Percentiles rank a stretch among this genome's conserved stretches.
phyloP scores from a whole-genome alignment of 2,113 vertebrate genomes.

The Promerops cafer region DNA sequence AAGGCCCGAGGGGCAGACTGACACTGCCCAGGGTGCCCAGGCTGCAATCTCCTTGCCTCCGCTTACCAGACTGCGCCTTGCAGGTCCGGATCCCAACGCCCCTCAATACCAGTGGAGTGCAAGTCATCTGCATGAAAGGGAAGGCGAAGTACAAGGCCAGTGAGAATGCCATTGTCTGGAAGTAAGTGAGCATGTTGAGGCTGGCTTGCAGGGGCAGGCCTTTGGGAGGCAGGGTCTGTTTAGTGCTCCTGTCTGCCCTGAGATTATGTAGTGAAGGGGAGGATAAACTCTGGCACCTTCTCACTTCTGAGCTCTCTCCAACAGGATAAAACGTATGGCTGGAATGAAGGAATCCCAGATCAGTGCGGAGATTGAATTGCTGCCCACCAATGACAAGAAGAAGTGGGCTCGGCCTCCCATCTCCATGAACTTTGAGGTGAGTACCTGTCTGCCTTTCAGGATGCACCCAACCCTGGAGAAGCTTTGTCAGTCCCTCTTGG shows the following conservation, averaged over 20 bases:
- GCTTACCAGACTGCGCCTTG: constrained; percentile 3
- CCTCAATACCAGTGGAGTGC: constrained; percentile 96
- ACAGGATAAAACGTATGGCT: constrained; percentile 98
- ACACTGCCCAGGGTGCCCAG: not conserved
- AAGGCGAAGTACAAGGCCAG: constrained; percentile 99
- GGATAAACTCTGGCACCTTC: not conserved
- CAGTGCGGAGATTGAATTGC: constrained; percentile 96
- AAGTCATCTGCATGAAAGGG: constrained; percentile 99
- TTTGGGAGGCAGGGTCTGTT: not conserved
- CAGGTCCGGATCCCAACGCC: constrained; percentile 97
- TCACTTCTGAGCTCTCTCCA: not conserved
- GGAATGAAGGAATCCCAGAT: constrained; percentile 99
- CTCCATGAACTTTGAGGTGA: constrained; percentile 99
- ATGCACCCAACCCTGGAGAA: not conserved
- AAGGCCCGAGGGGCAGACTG: not conserved
- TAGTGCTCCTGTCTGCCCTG: not conserved
- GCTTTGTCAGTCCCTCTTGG: not conserved
- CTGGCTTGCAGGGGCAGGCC: not conserved
- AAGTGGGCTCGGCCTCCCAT: constrained; percentile 99
- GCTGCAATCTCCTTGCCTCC: not conserved
- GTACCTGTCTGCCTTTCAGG: not conserved
- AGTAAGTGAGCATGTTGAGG: constrained; percentile 74
- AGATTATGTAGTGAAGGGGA: not conserved
- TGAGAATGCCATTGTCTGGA: constrained; percentile 99
- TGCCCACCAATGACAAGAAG: constrained; percentile 99